Evolutionary conservation across 2,113 vertebrate species (phyloP), one percentile per base, ranked within the genome.

Genomic region (Hypocryptadius cinnamomeus): DNA sequence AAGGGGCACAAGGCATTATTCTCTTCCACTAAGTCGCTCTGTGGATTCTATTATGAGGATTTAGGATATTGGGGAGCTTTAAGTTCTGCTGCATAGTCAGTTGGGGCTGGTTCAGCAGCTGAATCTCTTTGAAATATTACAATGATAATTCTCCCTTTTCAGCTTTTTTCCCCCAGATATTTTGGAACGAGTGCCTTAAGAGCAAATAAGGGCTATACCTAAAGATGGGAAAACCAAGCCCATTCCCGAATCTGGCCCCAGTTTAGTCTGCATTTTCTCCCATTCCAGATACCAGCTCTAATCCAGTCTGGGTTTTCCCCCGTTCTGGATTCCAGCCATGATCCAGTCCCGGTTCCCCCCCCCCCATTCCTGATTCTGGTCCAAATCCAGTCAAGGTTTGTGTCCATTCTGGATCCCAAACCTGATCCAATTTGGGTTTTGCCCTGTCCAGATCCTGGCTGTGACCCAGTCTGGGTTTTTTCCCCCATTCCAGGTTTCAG

Each of bases 1-100:
- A 91, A 66, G 72, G 85, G 89, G 51, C 93, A 94, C 35, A 8
- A 68, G 64, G 64, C 81, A 56, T 94, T 92, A 85, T 92, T 94
- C 68, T 88, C 69, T 68, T 51, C 31, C 3, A 4, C 68, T 95
- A 82, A 94, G 87, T 83, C 91, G 85, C 82, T 90, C 85, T 94
- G 81, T 1, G 1, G 89, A 88, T 92, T 94, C 91, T 86, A 42
- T 94, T 68, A 88, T 5, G 15, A 90, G 93, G 91, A 88, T 94
- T 94, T 95, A 72, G 72, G 76, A n/a, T 88, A 84, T 57, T 71
- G 82, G 76, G 84, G 68, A 95, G 79, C 81, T 93, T 92, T 73
- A 61, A 76, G 79, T 86, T 93, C 73, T 87, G 72, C 79, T 66
- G 71, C 51, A 78, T 88, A 87, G 90, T 94, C 85, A 60, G 27